A percentile compares a stretch with the other conserved stretches of the same genome.
phyloP scores from a whole-genome alignment of 2,113 vertebrate species.

The Gambusia affinis region DNA sequence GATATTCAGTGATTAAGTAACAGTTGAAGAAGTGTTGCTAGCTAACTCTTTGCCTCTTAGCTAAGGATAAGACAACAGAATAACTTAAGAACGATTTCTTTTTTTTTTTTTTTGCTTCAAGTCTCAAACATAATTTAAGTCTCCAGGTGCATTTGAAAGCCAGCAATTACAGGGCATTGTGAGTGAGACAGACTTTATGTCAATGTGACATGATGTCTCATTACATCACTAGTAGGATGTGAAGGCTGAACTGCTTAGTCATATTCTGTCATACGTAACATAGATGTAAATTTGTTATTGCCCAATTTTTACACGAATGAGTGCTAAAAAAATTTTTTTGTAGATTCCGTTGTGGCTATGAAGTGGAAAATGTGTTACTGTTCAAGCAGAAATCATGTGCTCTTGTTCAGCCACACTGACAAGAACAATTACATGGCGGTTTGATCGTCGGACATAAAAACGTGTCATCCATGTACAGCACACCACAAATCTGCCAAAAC shows the following conservation, averaged over 20 bases:
- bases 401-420: conserved; percentile 33
- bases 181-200: not conserved
- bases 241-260: not conserved
- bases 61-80: not conserved
- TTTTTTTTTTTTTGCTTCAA: not conserved
- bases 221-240: not conserved
- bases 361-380: conserved; percentile 17
- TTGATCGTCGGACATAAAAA: conserved; percentile 52
- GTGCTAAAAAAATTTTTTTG: not conserved
- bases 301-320: not conserved
- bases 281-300: not conserved
- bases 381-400: not conserved
- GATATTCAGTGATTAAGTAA: not conserved
- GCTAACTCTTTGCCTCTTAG: not conserved
- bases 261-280: not conserved
- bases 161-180: not conserved
- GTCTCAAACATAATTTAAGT: not conserved
- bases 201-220: not conserved
- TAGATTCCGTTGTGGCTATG: conserved; percentile 8
- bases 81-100: not conserved
- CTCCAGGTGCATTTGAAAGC: not conserved
- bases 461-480: conserved; percentile 26
- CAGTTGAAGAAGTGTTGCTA: not conserved
- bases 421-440: conserved; percentile 39
- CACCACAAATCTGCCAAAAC: conserved; percentile 48